These are phyloP conservation scores for Tanytarsus gracilentus DNA, from an alignment of 2,888 invertebrate genomes.

Conservation along the genomic window DNA sequence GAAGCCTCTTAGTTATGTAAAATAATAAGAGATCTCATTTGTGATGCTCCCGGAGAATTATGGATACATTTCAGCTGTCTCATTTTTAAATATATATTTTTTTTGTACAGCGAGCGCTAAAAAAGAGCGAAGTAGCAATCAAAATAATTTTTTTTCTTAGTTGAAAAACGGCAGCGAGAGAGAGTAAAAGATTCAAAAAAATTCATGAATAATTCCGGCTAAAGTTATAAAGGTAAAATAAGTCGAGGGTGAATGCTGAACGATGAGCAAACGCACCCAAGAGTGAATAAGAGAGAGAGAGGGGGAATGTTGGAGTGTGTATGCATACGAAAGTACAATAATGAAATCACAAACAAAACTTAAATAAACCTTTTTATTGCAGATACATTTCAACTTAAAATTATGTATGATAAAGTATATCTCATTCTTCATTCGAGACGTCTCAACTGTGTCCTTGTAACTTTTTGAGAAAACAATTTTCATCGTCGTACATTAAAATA, in stretches of 20 bases:
- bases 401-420: too few relatives aligned
- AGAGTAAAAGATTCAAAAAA: too few relatives aligned
- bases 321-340: background rate
- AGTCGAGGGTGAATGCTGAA: background rate
- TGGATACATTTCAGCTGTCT: conserved; percentile 3
- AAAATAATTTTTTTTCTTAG: conserved; percentile 1
- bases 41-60: conserved; percentile 3
- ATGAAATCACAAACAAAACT: conserved; percentile 13
- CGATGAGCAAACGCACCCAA: background rate
- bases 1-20: conserved; percentile 13
- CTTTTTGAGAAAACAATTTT: too few relatives aligned
- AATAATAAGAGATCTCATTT: conserved; percentile 14
- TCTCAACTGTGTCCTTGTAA: background rate
- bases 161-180: background rate
- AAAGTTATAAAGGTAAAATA: background rate
- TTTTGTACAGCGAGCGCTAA: background rate
- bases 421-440: background rate
- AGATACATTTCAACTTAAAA: background rate
- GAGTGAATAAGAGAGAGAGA: too few relatives aligned
- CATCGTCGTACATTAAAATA: conserved; percentile 1
- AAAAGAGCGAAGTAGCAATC: conserved; percentile 2
- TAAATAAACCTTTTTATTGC: conserved; percentile 18
- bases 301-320: background rate
- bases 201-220: conserved; percentile 20
- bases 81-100: background rate